Evolutionary conservation across 2,888 invertebrate genomes (phyloP).

Genomic region (Melieria crassipennis): DNA sequence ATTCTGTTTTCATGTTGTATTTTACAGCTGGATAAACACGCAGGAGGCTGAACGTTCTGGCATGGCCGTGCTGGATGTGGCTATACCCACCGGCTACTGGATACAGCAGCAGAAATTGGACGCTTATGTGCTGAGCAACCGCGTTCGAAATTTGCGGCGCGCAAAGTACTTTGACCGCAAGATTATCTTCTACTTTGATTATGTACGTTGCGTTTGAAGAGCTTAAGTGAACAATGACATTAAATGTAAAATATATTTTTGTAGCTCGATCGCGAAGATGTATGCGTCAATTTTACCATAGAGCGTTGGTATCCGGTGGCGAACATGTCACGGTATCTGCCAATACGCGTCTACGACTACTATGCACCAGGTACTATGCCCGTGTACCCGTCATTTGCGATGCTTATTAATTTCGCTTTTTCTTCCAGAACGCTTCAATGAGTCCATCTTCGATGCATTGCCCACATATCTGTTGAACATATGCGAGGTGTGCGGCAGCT

Average conservation of each 20-base stretch:
- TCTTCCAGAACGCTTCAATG: constrained; percentile 85
- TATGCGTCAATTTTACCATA: constrained; percentile 91
- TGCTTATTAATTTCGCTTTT: constrained; percentile 8
- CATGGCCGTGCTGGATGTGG: constrained; percentile 86
- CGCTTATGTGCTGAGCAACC: constrained; percentile 81
- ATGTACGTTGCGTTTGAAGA: constrained; percentile 71
- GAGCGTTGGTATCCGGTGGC: constrained; percentile 97
- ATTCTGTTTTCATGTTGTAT: neutral
- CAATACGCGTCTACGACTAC: constrained; percentile 92
- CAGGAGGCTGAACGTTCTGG: constrained; percentile 86
- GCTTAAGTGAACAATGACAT: neutral
- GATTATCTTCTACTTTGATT: constrained; percentile 92
- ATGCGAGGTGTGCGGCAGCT: constrained; percentile 94
- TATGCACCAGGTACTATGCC: constrained; percentile 85
- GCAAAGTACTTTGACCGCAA: constrained; percentile 85
- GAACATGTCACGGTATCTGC: constrained; percentile 93
- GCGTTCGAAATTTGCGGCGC: constrained; percentile 83
- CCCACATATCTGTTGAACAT: constrained; percentile 89
- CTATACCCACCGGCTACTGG: constrained; percentile 90
- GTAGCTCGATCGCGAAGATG: constrained; percentile 82
- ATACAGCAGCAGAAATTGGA: constrained; percentile 91
- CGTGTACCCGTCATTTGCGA: neutral
- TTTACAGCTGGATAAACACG: constrained; percentile 78
- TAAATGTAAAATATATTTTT: neutral
- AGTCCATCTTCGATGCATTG: constrained; percentile 88